Evolutionary conservation across 2,888 invertebrate genomes (phyloP), one percentile per base, ranked within the genome.

Genomic region (Tholera decimalis): DNA sequence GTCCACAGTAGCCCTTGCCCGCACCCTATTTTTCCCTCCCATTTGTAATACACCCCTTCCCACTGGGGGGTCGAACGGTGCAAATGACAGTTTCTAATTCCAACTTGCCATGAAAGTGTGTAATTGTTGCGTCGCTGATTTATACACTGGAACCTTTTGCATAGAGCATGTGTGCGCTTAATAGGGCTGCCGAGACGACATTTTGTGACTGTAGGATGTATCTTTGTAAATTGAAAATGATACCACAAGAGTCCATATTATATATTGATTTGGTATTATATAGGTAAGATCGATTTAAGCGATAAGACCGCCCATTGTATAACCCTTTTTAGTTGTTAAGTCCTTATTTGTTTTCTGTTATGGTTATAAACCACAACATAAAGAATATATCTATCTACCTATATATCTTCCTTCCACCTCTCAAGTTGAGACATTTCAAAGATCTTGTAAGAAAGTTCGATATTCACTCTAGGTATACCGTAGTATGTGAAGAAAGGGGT

Each of bases 21-120:
- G 91, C 93, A 92, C 95, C 94, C 94, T 91, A 92, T 94, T 94
- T 92, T 93, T 92, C 91, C 93, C 92, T 88, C 92, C 93, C 91
- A 88, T 86, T 86, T 85, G 85, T 86, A 85, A 75, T 74, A 76
- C 74, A 78, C 82, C 83, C 85, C 77, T 80, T 73, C 85, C 68
- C 73, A 75, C 75, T 76, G 57, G 54, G 81, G 81, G 89, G 92
- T 91, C 91, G 92, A 93, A 95, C 91, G 94, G 93, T 95, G 96
- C 95, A 95, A 96, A 95, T 95, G 96, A 95, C 96, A 95, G 95
- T 96, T 96, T 95, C 95, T 95, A 96, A 96, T 96, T 96, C 95
- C 93, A 94, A 94, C 93, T 95, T 95, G 95, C 94, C 95, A 95
- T 95, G 95, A 94, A 95, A 95, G 95, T 96, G 95, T 95, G 95